Percentiles rank a stretch among this genome's conserved stretches.
phyloP scores from a whole-genome alignment of 1,140 invertebrate genomes.

The Cydia amplana region DNA sequence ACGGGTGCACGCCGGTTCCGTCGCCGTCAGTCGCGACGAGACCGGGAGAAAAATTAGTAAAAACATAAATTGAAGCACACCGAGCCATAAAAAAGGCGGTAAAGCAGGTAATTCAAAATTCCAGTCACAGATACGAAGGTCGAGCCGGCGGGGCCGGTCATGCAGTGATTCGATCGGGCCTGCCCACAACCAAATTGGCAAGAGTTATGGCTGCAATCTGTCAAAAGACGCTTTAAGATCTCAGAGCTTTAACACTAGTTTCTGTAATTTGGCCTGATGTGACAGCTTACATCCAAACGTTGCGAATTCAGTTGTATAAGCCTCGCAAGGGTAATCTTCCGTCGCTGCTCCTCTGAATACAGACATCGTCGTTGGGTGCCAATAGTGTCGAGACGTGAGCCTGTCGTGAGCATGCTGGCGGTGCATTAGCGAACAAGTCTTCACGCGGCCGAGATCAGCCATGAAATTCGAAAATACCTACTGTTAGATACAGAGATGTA shows the following conservation, averaged over 20 bases:
- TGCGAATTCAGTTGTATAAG: neutral
- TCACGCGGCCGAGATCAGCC: constrained; percentile 24
- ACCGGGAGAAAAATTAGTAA: constrained; percentile 17
- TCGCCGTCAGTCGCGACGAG: constrained; percentile 27
- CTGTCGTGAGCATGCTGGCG: constrained; percentile 27
- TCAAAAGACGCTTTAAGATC: neutral
- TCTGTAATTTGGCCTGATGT: neutral
- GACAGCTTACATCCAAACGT: neutral
- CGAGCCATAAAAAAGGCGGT: constrained; percentile 75
- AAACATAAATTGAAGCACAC: constrained; percentile 75
- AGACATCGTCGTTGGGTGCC: constrained; percentile 47
- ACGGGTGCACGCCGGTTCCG: constrained; percentile 37
- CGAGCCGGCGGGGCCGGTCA: constrained; percentile 47
- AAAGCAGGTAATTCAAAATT: constrained; percentile 75
- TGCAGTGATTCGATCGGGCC: constrained; percentile 48
- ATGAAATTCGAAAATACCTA: neutral
- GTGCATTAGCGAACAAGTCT: neutral
- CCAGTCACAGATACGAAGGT: constrained; percentile 66
- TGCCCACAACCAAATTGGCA: constrained; percentile 1
- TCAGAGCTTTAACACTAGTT: neutral
- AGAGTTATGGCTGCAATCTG: neutral
- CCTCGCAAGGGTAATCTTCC: constrained; percentile 32
- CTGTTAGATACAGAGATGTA: neutral
- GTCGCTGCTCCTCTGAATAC: constrained; percentile 59
- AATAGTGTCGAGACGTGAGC: constrained; percentile 28